Evolutionary conservation across 2,797 vertebrate genomes (phyloP).

Genomic region (Cottoperca gobio): DNA sequence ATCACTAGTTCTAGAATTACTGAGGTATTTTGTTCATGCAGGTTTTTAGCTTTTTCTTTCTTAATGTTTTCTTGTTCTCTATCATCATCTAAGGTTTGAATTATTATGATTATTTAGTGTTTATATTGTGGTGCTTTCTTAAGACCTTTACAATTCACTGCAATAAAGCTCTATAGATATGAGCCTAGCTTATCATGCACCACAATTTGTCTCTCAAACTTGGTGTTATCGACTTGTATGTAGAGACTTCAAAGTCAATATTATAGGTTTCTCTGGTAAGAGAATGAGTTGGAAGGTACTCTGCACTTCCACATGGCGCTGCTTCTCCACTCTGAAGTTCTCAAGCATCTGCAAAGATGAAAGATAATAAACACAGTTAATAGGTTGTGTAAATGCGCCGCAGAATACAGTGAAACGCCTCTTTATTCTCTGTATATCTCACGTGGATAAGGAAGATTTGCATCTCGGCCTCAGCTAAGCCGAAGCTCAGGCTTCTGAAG

Average conservation of each 20-base stretch:
- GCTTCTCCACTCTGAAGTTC: constrained; percentile 93
- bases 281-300: constrained; percentile 94
- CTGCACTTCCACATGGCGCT: constrained; percentile 84
- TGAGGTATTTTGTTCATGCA: constrained; percentile 51
- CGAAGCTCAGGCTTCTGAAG: constrained; percentile 91
- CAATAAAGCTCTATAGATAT: background rate
- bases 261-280: constrained; percentile 90
- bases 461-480: constrained; percentile 96
- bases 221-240: constrained; percentile 52
- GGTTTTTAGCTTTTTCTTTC: constrained; percentile 14
- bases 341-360: constrained; percentile 88
- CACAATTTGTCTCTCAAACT: constrained; percentile 3
- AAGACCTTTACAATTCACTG: constrained; percentile 8
- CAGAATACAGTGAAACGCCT: background rate
- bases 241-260: constrained; percentile 88
- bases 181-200: background rate
- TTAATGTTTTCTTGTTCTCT: constrained; percentile 2
- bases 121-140: constrained; percentile 5
- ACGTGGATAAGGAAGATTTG: constrained; percentile 95
- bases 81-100: background rate
- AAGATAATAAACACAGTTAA: background rate
- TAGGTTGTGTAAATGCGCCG: background rate
- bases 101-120: constrained; percentile 3
- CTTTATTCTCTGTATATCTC: constrained; percentile 62
- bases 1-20: constrained; percentile 19